phyloP scores from a whole-genome alignment of 2,797 vertebrate genomes.

The Sphenodon punctatus region DNA sequence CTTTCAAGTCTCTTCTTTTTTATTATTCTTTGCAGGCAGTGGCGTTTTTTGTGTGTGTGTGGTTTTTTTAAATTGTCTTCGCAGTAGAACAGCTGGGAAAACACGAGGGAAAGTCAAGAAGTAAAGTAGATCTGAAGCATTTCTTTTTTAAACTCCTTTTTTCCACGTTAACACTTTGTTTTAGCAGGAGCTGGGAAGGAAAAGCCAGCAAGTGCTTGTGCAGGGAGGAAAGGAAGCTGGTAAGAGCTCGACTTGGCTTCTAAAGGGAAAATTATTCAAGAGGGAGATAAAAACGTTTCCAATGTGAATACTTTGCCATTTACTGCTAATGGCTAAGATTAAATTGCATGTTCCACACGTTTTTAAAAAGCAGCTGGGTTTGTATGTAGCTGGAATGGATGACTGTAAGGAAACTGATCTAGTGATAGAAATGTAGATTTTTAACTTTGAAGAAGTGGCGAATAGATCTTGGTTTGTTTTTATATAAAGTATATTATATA shows the following conservation, averaged over 20 bases:
- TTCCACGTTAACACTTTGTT: not conserved
- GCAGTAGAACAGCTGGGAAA: slow-evolving; percentile 35
- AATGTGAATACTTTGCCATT: not conserved
- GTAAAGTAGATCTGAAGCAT: not conserved
- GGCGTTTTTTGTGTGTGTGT: too few species aligned
- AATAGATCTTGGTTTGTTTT: not conserved
- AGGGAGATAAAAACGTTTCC: not conserved
- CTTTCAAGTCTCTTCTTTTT: slow-evolving; percentile 7
- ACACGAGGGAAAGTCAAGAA: slow-evolving; percentile 30
- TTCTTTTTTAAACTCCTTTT: not conserved
- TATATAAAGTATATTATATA: not conserved
- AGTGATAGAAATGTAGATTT: not conserved
- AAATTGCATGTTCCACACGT: not conserved
- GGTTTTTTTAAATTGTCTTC: not conserved
- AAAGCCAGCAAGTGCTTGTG: slow-evolving; percentile 21
- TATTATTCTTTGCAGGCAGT: not conserved
- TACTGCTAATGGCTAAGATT: not conserved
- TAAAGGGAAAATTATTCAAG: not conserved
- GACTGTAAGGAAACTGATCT: not conserved
- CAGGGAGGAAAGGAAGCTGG: not conserved
- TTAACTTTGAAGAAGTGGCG: not conserved
- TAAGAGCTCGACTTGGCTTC: slow-evolving; percentile 13
- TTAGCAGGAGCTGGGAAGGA: not conserved
- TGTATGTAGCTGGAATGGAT: not conserved
- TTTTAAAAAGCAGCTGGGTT: not conserved